Evolutionary conservation across 1,140 invertebrate genomes (phyloP).

Genomic region (Lordiphosa collinella): DNA sequence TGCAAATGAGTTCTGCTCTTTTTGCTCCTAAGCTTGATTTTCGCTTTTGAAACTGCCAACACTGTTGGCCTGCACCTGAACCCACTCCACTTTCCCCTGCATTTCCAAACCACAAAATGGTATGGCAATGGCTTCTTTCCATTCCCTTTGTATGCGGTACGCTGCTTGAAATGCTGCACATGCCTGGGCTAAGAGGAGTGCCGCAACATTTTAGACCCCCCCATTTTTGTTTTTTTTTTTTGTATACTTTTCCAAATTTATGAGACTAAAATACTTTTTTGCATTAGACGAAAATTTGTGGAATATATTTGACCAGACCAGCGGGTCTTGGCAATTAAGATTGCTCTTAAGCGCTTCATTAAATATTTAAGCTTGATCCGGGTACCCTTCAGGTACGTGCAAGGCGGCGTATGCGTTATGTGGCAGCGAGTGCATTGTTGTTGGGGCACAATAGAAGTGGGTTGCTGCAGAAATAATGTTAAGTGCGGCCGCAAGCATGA

Average conservation of each 20-base stretch:
- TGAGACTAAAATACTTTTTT: constrained; percentile 61
- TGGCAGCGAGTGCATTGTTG: constrained; percentile 16
- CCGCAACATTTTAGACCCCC: constrained; percentile 63
- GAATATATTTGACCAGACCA: constrained; percentile 57
- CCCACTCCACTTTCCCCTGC: neutral
- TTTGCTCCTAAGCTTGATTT: constrained; percentile 2
- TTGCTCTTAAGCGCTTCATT: constrained; percentile 69
- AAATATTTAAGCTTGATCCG: constrained; percentile 72
- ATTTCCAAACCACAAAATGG: constrained; percentile 19
- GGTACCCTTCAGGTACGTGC: constrained; percentile 23
- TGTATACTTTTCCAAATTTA: constrained; percentile 46
- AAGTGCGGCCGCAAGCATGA: constrained; percentile 72
- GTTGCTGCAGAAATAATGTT: constrained; percentile 67
- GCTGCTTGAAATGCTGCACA: constrained; percentile 74
- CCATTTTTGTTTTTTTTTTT: neutral
- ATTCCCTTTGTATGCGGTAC: constrained; percentile 43
- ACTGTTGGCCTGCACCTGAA: constrained; percentile 45
- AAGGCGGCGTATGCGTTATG: constrained; percentile 58
- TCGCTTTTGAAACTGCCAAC: constrained; percentile 17
- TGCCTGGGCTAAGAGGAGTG: constrained; percentile 66
- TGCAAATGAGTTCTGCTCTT: too few relatives aligned
- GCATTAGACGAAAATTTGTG: constrained; percentile 71
- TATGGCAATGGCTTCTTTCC: constrained; percentile 43
- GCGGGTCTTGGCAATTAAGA: constrained; percentile 53
- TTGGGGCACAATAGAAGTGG: constrained; percentile 52